Percentiles rank a stretch among this genome's conserved stretches.
These are phyloP conservation scores for Aporophyla lueneburgensis DNA, from an alignment of 2,888 invertebrate genomes.

Conservation along the genomic window DNA sequence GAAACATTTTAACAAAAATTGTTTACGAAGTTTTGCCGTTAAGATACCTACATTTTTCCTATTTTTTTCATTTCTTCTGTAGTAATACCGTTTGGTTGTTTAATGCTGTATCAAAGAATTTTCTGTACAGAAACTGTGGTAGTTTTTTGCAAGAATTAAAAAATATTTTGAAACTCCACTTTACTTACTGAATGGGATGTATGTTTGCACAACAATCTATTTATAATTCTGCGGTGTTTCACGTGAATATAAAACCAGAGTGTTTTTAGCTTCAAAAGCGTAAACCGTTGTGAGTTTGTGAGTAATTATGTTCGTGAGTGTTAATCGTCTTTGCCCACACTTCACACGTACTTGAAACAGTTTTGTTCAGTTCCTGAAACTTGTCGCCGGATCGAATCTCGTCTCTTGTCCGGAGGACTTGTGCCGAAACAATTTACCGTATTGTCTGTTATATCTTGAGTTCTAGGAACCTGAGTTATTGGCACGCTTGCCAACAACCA, in stretches of 20 bases:
- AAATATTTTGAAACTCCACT: slow-evolving; percentile 21
- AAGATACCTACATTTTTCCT: slow-evolving; percentile 37
- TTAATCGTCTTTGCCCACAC: slow-evolving; percentile 25
- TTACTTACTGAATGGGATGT: slow-evolving; percentile 6
- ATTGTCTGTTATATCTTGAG: not conserved
- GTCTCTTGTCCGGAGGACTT: slow-evolving; percentile 6
- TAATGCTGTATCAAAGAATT: slow-evolving; percentile 33
- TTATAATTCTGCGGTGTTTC: slow-evolving; percentile 51
- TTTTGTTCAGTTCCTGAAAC: slow-evolving; percentile 17
- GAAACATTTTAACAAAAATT: slow-evolving; percentile 57
- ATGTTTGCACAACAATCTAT: slow-evolving; percentile 63
- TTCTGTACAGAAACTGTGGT: not conserved
- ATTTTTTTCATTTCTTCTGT: slow-evolving; percentile 17
- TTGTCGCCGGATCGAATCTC: slow-evolving; percentile 32
- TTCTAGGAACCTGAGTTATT: slow-evolving; percentile 1
- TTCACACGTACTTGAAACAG: slow-evolving; percentile 24
- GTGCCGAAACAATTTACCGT: not conserved
- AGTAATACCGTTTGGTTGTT: slow-evolving; percentile 42
- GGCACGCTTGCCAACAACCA: not conserved
- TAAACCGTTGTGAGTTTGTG: slow-evolving; percentile 18
- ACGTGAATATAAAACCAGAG: slow-evolving; percentile 40
- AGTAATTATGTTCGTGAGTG: slow-evolving; percentile 2
- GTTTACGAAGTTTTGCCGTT: slow-evolving; percentile 54
- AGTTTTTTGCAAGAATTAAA: slow-evolving; percentile 27
- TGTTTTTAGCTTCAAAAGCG: slow-evolving; percentile 32